Evolutionary conservation across 2,113 vertebrate genomes (phyloP).

Genomic region (Podarcis muralis): DNA sequence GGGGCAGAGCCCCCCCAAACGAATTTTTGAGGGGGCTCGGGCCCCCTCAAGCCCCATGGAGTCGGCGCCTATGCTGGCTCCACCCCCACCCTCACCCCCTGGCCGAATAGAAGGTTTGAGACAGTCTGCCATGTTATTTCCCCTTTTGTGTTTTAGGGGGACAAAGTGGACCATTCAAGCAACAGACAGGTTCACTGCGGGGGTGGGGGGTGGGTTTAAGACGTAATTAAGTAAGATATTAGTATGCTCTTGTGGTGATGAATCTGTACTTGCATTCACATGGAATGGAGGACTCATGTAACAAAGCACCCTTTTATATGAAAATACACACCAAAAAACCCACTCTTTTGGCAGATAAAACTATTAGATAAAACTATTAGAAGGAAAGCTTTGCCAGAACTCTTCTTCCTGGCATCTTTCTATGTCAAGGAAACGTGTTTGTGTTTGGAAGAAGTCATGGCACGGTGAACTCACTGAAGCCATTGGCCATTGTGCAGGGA

Average conservation of each 20-base stretch:
- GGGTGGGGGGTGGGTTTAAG: not conserved
- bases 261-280: not conserved
- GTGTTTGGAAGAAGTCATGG: too few species aligned
- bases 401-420: not conserved
- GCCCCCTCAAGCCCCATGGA: too few species aligned
- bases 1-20: too few species aligned
- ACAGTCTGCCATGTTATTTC: not conserved
- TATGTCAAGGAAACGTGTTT: not conserved
- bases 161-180: not conserved
- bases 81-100: not conserved
- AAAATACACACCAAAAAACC: not conserved
- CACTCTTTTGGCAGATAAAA: not conserved
- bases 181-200: not conserved
- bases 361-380: not conserved
- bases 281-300: not conserved
- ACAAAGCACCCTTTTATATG: not conserved
- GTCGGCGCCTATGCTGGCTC: too few species aligned
- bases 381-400: not conserved
- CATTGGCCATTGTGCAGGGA: too few species aligned
- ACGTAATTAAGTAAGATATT: not conserved
- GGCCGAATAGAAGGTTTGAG: not conserved
- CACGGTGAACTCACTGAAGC: too few species aligned
- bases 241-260: not conserved
- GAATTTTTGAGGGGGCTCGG: too few species aligned
- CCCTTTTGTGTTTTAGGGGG: not conserved